Evolutionary conservation across 2,888 invertebrate species (phyloP).

Genomic region (Tillus elongatus): DNA sequence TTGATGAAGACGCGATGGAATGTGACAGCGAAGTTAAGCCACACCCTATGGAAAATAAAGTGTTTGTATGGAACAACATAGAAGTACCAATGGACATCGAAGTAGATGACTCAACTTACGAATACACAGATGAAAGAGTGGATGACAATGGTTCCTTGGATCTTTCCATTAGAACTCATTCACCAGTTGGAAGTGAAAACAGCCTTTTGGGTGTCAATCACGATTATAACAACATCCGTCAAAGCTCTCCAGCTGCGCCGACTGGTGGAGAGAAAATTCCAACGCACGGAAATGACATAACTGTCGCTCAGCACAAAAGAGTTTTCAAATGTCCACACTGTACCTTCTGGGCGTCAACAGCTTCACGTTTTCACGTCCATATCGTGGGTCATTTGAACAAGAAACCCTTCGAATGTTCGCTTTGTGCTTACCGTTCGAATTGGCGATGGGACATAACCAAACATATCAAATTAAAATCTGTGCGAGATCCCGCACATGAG

Average conservation of each 20-base stretch:
- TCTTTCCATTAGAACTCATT: conserved; percentile 37
- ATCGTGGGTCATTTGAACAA: conserved; percentile 87
- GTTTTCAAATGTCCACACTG: conserved; percentile 91
- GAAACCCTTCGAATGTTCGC: conserved; percentile 90
- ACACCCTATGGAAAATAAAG: conserved; percentile 72
- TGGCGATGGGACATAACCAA: conserved; percentile 97
- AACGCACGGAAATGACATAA: conserved; percentile 49
- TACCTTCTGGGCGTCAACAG: conserved; percentile 86
- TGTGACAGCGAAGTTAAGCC: conserved; percentile 40
- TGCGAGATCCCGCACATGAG: conserved; percentile 72
- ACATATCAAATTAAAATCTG: conserved; percentile 85
- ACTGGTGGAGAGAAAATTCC: conserved; percentile 44
- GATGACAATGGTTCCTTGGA: conserved; percentile 38
- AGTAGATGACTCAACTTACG: conserved; percentile 36
- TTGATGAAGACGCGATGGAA: conserved; percentile 23
- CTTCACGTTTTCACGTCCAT: conserved; percentile 87
- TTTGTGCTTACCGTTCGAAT: conserved; percentile 88
- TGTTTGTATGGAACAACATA: conserved; percentile 74
- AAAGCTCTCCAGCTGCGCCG: conserved; percentile 13
- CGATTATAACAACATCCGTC: conserved; percentile 11
- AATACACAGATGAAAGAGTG: conserved; percentile 35
- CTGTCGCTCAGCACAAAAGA: conserved; percentile 60
- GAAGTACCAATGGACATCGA: conserved; percentile 40
- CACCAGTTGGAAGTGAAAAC: conserved; percentile 36
- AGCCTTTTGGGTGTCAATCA: conserved; percentile 28